Evolutionary conservation across 1,140 invertebrate species (phyloP), one percentile per base, ranked within the genome.

Genomic region (Lutraria rhynchaena): DNA sequence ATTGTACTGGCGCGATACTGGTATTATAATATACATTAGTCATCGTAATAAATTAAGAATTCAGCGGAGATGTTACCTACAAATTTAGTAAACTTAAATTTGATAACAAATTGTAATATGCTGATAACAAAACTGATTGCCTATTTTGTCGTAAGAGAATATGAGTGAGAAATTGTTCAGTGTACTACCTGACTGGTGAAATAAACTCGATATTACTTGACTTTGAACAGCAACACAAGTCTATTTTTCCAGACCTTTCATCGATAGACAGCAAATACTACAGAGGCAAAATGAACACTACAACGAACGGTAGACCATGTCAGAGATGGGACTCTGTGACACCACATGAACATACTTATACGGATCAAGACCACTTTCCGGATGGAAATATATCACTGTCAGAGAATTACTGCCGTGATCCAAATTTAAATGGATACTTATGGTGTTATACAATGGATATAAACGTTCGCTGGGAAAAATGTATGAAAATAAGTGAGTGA

Each of bases 371-470:
- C 0, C 37, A 46, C 15, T 46, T 49, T 11, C 63, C 63, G 5
- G 44, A 49, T 31, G n/a, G 31, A 15, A 22, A 15, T 0, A 41
- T 67, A 17, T 9, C n/a, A 0, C 24, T 19, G 0, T 37, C 41
- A 5, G 44, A 67, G 13, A 67, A 67, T 19, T 67, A 46, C 44
- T 67, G 63, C 19, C 27, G 63, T 11, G 29, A 41, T 15, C 44
- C 44, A 11, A 27, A 17, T 67, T 29, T 49, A 5, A 41, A 67
- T 2, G 44, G 27, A 46, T 67, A 27, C 17, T 15, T 67, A 46
- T 67, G 63, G 63, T 67, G 63, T 33, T 67, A 51, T 27, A 67
- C 63, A 7, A 22, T 17, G 13, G 63, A 67, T 24, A 27, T 24
- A 7, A 1, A 5, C 2, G 22, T 29, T 1, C 44, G 44, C 31